Conservation (phyloP, 2,888 invertebrate genomes). For the Epinotia nisella region DNA sequence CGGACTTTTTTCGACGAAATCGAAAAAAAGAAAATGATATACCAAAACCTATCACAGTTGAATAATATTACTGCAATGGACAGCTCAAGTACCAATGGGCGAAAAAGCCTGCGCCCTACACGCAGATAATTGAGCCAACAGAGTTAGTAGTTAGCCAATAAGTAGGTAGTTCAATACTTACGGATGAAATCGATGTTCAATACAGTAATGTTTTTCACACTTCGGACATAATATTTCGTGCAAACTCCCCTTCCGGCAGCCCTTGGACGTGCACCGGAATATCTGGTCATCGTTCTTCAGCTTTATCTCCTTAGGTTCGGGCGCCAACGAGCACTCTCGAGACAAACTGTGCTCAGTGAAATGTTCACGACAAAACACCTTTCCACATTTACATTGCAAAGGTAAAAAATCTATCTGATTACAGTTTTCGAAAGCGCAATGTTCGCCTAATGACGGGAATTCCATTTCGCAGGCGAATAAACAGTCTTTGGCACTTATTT, state of each 20-base stretch:
- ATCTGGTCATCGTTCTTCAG: slow-evolving; percentile 72
- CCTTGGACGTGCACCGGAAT: slow-evolving; percentile 83
- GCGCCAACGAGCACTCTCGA: slow-evolving; percentile 78
- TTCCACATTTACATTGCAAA: slow-evolving; percentile 86
- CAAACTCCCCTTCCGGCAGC: slow-evolving; percentile 85
- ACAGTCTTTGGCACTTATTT: background rate
- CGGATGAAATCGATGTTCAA: slow-evolving; percentile 86
- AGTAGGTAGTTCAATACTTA: slow-evolving; percentile 67
- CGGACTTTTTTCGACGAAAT: no score
- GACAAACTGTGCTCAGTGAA: slow-evolving; percentile 83
- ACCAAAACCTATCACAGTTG: background rate
- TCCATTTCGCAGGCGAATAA: slow-evolving; percentile 82
- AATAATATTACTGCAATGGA: background rate
- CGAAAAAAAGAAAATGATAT: no score
- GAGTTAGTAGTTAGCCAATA: no score
- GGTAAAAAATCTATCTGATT: slow-evolving; percentile 90
- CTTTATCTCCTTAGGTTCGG: slow-evolving; percentile 71
- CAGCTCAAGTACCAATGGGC: background rate
- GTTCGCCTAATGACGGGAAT: slow-evolving; percentile 88
- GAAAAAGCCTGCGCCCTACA: no score
- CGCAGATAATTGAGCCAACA: background rate
- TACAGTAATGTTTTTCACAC: slow-evolving; percentile 88
- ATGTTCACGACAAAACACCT: slow-evolving; percentile 88
- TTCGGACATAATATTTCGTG: slow-evolving; percentile 87
- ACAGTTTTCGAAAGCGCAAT: slow-evolving; percentile 86